Evolutionary conservation across 2,888 invertebrate species (phyloP), one percentile per base, ranked within the genome.

Genomic region (Trichopria drosophilae): DNA sequence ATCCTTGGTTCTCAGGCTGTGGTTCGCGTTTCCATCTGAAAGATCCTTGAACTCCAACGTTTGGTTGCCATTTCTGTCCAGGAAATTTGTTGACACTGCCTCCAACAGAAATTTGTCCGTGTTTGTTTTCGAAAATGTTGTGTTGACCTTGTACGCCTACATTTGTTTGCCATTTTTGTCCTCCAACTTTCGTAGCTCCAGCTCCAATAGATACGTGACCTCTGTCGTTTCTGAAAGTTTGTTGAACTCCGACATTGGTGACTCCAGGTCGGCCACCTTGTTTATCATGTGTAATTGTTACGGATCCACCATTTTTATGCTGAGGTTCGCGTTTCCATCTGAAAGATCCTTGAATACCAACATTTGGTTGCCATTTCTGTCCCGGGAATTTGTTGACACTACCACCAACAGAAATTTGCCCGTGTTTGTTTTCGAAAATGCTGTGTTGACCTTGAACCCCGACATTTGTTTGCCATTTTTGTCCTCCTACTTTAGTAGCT

Each of bases 41-140:
- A 28, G 23, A 18, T 37, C 48, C 49, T 35, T 51, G 51, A 6
- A 46, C 36, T 46, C 50, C 55, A 18, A 50, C 47, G 6, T 56
- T 36, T 19, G 46, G 42, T 29, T 53, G 29, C 24, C 42, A 48
- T 57, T 46, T 57, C 37, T 43, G 51, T 15, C 48, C 53, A 3
- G 51, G 51, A 13, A 19, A 31, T 43, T 53, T 54, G 15, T 44
- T 39, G 20, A 48, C 16, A 29, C 53, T 53, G 12, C 32, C 51
- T 23, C 51, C 53, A 18, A 48, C 56, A 41, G 40, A 40, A 10
- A 56, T 35, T 15, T 53, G 51, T 28, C 47, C 56, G 24, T 44
- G 24, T 42, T 48, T 46, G 13, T 32, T 32, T 24, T 29, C n/a
- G 15, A 31, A 31, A n/a, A n/a, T n/a, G n/a, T n/a, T n/a, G n/a